These are phyloP conservation scores for Chelonus formosanus DNA, from an alignment of 2,888 invertebrate genomes.

Conservation along the genomic window DNA sequence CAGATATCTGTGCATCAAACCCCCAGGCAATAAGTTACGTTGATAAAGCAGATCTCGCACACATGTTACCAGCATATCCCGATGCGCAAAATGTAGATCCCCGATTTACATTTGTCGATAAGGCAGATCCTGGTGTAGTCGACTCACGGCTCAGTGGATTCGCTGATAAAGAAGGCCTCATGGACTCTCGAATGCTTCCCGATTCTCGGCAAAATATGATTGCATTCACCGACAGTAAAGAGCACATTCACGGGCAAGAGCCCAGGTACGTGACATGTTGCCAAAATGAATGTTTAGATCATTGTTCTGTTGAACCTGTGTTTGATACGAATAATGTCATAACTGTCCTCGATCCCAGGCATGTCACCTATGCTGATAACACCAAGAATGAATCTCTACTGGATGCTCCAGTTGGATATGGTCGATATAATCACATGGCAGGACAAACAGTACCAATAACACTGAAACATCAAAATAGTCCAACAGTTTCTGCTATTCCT, in stretches of 20 bases:
- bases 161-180: constrained; percentile 60
- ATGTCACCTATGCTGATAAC: constrained; percentile 39
- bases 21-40: constrained; percentile 64
- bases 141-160: constrained; percentile 61
- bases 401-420: constrained; percentile 56
- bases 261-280: constrained; percentile 54
- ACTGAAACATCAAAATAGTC: constrained; percentile 56
- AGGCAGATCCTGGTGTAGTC: constrained; percentile 55
- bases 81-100: constrained; percentile 54
- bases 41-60: constrained; percentile 60
- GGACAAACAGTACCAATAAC: constrained; percentile 64
- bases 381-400: constrained; percentile 55
- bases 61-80: constrained; percentile 60
- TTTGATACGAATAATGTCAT: constrained; percentile 19
- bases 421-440: constrained; percentile 57
- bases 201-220: constrained; percentile 62
- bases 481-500: constrained; percentile 60
- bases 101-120: constrained; percentile 55
- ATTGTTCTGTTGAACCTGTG: constrained; percentile 19
- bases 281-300: constrained; percentile 23
- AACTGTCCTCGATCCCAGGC: constrained; percentile 46
- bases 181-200: constrained; percentile 61
- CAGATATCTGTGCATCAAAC: constrained; percentile 62
- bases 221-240: constrained; percentile 59
- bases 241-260: constrained; percentile 52